These are phyloP conservation scores for Carpatolechia fugitivella DNA, from an alignment of 2,888 invertebrate species.

Conservation along the genomic window DNA sequence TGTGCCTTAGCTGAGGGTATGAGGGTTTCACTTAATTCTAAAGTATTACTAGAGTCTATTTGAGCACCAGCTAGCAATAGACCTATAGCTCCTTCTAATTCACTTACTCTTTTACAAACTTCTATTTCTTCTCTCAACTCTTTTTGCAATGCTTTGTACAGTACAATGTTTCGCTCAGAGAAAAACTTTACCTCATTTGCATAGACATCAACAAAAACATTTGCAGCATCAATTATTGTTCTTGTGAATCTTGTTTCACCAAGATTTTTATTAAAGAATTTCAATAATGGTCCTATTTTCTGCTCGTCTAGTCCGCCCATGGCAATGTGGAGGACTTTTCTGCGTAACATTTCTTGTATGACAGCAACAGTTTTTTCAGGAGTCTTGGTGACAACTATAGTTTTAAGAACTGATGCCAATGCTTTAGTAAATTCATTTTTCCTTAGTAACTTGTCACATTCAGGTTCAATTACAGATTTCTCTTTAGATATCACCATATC, in stretches of 20 bases:
- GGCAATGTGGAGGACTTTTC: conserved; percentile 87
- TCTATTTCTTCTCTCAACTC: conserved; percentile 84
- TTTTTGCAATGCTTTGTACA: conserved; percentile 80
- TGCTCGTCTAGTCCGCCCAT: conserved; percentile 85
- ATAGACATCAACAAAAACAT: conserved; percentile 87
- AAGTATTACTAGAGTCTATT: conserved; percentile 57
- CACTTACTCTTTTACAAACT: conserved; percentile 81
- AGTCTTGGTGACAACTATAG: conserved; percentile 78
- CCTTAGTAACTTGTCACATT: conserved; percentile 85
- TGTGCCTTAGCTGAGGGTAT: conserved; percentile 70
- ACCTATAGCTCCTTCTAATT: conserved; percentile 84
- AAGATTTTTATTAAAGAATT: conserved; percentile 87
- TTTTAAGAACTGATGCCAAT: conserved; percentile 83
- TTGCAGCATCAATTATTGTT: conserved; percentile 85
- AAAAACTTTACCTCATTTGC: conserved; percentile 82
- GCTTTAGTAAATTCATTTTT: conserved; percentile 92
- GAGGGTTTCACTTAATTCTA: conserved; percentile 50
- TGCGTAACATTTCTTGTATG: conserved; percentile 91
- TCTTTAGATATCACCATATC: conserved; percentile 76
- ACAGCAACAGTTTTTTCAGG: conserved; percentile 90
- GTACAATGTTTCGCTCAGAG: conserved; percentile 79
- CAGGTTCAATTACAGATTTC: conserved; percentile 61
- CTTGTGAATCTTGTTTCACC: conserved; percentile 87
- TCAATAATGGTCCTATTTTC: conserved; percentile 82
- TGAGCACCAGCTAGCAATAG: conserved; percentile 82